phyloP scores from a whole-genome alignment of 2,888 invertebrate species.

The Bellardia bayeri region DNA sequence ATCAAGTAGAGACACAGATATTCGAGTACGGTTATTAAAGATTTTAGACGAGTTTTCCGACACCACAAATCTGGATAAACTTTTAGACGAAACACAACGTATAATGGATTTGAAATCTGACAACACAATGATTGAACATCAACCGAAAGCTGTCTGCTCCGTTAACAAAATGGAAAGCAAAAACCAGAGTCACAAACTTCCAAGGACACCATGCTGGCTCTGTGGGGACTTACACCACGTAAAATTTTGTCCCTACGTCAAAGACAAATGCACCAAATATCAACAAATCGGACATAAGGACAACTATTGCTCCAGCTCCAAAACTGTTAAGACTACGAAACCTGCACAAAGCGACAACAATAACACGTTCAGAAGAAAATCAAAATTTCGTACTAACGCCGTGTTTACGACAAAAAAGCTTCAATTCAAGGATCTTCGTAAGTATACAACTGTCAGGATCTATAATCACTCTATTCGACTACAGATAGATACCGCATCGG shows the following conservation, averaged over 20 bases:
- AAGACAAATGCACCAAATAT: constrained; percentile 38
- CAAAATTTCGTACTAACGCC: constrained; percentile 19
- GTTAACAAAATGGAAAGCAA: constrained; percentile 9
- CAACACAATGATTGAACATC: constrained; percentile 33
- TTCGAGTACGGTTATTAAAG: too few relatives aligned
- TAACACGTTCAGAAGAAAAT: neutral
- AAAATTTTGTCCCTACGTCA: neutral
- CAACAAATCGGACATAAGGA: constrained; percentile 25
- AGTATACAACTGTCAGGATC: constrained; percentile 18
- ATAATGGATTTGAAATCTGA: constrained; percentile 44
- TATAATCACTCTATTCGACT: constrained; percentile 3
- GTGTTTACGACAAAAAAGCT: constrained; percentile 25
- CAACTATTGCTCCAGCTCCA: too few relatives aligned
- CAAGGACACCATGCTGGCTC: too few relatives aligned
- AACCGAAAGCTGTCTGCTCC: neutral
- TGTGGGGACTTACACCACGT: too few relatives aligned
- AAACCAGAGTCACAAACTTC: neutral
- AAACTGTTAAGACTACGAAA: neutral
- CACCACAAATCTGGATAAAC: too few relatives aligned
- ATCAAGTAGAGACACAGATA: too few relatives aligned
- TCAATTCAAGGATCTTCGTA: constrained; percentile 36
- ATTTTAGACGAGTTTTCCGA: too few relatives aligned
- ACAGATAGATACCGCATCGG: constrained; percentile 23
- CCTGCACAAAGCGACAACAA: neutral
- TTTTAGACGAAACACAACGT: constrained; percentile 25